Evolutionary conservation across 1,140 invertebrate species (phyloP).

Genomic region (Drosophila micromelanica): DNA sequence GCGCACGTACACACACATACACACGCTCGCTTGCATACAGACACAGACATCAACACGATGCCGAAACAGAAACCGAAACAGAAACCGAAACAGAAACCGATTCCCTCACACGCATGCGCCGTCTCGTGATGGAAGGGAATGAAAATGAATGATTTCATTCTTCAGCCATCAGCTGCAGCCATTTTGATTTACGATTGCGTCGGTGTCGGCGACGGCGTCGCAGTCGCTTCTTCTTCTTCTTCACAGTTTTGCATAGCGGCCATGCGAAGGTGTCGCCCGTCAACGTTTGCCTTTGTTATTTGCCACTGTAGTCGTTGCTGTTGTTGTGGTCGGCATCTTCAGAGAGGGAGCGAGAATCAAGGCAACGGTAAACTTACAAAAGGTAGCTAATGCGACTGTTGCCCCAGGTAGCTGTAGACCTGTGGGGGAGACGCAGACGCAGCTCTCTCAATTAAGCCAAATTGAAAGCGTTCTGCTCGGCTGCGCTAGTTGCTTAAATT

Average conservation of each 20-base stretch:
- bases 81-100: constrained; percentile 2
- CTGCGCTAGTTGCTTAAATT: constrained; percentile 60
- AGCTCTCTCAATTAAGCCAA: constrained; percentile 60
- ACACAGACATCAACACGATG: constrained; percentile 48
- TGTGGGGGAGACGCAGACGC: neutral
- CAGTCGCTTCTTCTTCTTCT: constrained; percentile 15
- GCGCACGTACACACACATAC: constrained; percentile 42
- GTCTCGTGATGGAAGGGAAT: constrained; percentile 41
- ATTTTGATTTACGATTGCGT: constrained; percentile 76
- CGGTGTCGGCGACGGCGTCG: constrained; percentile 18
- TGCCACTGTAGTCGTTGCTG: constrained; percentile 1
- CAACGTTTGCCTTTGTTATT: constrained; percentile 39
- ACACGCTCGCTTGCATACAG: constrained; percentile 4
- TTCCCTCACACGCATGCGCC: constrained; percentile 71
- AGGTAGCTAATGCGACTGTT: constrained; percentile 61
- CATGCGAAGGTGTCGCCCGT: constrained; percentile 71
- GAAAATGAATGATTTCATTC: constrained; percentile 75
- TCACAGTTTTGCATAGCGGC: constrained; percentile 46
- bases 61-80: neutral
- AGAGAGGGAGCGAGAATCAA: constrained; percentile 16
- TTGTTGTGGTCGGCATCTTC: constrained; percentile 59
- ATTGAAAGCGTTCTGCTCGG: constrained; percentile 63
- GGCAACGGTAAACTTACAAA: constrained; percentile 70
- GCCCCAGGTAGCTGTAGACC: constrained; percentile 3
- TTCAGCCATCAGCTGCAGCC: constrained; percentile 76